Evolutionary conservation across 2,797 vertebrate genomes (phyloP).

Genomic region (Sebastes minor): DNA sequence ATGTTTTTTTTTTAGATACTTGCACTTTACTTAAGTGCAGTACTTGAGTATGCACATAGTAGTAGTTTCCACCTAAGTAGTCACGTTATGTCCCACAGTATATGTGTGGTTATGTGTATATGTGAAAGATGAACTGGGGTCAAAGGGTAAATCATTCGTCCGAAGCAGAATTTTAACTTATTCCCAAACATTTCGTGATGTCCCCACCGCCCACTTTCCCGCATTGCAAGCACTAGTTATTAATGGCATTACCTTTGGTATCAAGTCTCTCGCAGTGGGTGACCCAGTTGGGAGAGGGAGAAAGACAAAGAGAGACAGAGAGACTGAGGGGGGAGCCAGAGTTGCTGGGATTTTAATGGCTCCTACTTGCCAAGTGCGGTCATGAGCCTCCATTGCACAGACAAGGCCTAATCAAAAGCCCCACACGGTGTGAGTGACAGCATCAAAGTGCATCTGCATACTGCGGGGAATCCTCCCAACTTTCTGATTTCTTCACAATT

Average conservation of each 20-base stretch:
- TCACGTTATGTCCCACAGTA: background rate
- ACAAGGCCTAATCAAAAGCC: conserved; percentile 71
- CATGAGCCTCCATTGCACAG: conserved; percentile 56
- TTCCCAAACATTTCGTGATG: background rate
- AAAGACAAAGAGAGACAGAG: conserved; percentile 49
- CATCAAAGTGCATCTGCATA: conserved; percentile 70
- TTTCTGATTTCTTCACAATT: conserved; percentile 74
- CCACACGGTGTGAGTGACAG: conserved; percentile 70
- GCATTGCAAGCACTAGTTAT: conserved; percentile 20
- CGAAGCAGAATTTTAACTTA: background rate
- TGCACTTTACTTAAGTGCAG: background rate
- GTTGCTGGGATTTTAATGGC: conserved; percentile 62
- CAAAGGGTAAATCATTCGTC: background rate
- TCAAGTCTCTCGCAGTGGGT: conserved; percentile 33
- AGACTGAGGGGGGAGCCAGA: conserved; percentile 50
- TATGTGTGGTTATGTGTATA: background rate
- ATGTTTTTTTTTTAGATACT: background rate
- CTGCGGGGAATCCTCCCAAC: conserved; percentile 58
- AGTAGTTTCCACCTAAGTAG: background rate
- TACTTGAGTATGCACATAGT: background rate
- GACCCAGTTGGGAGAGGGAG: conserved; percentile 57
- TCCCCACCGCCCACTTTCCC: background rate
- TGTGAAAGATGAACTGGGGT: background rate
- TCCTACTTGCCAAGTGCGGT: conserved; percentile 60
- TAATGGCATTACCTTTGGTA: conserved; percentile 32